phyloP scores from a whole-genome alignment of 30 jellyfish, hydroid and myxozoan genomes.

The Pseudorhiza aurosa region DNA sequence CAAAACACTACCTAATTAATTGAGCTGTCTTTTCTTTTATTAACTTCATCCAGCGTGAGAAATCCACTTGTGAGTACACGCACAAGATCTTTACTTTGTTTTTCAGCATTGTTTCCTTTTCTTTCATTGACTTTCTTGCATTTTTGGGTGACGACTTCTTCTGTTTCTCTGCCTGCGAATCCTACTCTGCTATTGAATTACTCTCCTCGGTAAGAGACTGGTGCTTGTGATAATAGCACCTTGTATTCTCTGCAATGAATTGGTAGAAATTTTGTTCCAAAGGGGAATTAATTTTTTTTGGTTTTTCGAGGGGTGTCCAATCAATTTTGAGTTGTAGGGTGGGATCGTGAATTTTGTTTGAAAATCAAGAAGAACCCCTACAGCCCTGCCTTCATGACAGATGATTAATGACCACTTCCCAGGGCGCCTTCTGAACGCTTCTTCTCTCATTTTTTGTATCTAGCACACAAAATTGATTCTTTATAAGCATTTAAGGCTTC shows the following conservation, averaged over 20 bases:
- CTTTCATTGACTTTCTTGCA: conserved; percentile 40
- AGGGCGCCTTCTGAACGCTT: too few relatives aligned
- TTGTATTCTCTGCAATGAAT: conserved; percentile 46
- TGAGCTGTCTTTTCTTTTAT: conserved; percentile 38
- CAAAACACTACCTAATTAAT: too few relatives aligned
- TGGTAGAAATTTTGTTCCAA: conserved; percentile 53
- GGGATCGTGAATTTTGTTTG: too few relatives aligned
- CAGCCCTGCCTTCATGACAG: too few relatives aligned
- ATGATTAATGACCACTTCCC: too few relatives aligned
- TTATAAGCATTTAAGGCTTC: too few relatives aligned
- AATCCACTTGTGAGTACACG: conserved; percentile 38
- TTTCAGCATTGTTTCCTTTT: conserved; percentile 49
- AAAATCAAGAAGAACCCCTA: too few relatives aligned
- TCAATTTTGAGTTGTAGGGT: too few relatives aligned
- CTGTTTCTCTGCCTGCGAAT: conserved; percentile 41
- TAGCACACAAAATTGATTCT: too few relatives aligned
- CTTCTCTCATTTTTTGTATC: too few relatives aligned
- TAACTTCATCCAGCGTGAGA: conserved; percentile 46
- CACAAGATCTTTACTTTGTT: conserved; percentile 49
- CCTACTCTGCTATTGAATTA: conserved; percentile 39
- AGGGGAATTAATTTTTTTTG: too few relatives aligned
- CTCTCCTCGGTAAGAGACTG: conserved; percentile 41
- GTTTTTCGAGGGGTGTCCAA: too few relatives aligned
- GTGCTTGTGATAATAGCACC: conserved; percentile 28
- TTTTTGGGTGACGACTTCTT: conserved; percentile 28